phyloP scores from a whole-genome alignment of 2,888 invertebrate species.

The Mylabris sibirica region DNA sequence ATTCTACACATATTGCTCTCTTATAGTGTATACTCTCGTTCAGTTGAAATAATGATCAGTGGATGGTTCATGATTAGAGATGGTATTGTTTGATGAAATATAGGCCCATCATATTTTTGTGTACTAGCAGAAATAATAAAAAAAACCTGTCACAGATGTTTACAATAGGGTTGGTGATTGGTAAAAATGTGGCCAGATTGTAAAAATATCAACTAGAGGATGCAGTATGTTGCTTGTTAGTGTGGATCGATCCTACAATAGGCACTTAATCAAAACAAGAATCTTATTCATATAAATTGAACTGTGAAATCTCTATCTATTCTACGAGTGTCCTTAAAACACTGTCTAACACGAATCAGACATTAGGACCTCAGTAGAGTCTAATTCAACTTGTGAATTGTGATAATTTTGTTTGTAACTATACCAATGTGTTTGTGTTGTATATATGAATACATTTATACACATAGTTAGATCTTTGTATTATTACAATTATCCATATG shows the following conservation, averaged over 20 bases:
- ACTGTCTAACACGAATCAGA: conserved; percentile 26
- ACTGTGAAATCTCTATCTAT: neutral
- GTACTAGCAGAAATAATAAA: conserved; percentile 38
- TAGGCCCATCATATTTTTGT: conserved; percentile 55
- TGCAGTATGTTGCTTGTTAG: conserved; percentile 32
- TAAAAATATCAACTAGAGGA: conserved; percentile 37
- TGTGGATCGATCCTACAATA: neutral
- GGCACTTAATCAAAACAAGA: neutral
- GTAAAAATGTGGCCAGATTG: conserved; percentile 61
- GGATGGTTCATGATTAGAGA: conserved; percentile 50
- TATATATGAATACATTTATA: neutral
- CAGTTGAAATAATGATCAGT: conserved; percentile 50
- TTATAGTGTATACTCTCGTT: conserved; percentile 36
- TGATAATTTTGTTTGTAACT: conserved; percentile 39
- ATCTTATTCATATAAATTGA: neutral
- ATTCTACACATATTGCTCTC: conserved; percentile 29
- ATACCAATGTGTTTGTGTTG: conserved; percentile 21
- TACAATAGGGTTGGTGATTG: conserved; percentile 50
- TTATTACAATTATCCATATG: conserved; percentile 46
- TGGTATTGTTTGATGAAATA: conserved; percentile 55
- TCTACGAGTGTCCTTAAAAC: neutral
- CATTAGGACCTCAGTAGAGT: conserved; percentile 27
- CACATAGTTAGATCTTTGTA: conserved; percentile 29
- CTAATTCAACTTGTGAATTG: conserved; percentile 39
- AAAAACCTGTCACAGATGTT: conserved; percentile 61